These are phyloP conservation scores for Pentamera pediparva DNA, from an alignment of 53 echinoderm and acorn worm genomes.

Conservation along the genomic window DNA sequence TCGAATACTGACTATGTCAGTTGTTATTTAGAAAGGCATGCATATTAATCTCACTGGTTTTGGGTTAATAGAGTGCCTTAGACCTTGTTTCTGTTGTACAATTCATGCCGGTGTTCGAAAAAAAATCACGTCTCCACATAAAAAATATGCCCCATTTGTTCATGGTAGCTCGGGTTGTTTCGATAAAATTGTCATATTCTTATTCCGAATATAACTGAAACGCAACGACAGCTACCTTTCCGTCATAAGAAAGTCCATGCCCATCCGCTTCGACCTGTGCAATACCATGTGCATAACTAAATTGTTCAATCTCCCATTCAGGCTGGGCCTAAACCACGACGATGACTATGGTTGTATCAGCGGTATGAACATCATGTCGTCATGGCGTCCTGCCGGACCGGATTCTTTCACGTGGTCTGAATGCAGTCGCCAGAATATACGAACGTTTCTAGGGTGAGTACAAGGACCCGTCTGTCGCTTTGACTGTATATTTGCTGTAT, in stretches of 20 bases:
- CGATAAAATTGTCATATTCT: neutral
- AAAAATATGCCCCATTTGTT: too few species aligned
- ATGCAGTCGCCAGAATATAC: slow-evolving; percentile 70
- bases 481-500: neutral
- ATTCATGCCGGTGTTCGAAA: too few species aligned
- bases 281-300: too few species aligned
- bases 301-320: too few species aligned
- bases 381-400: slow-evolving; percentile 55
- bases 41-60: neutral
- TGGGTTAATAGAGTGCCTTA: too few species aligned
- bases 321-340: slow-evolving; percentile 76
- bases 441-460: slow-evolving; percentile 60
- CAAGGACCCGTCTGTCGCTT: too few species aligned
- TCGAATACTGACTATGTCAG: slow-evolving; percentile 41
- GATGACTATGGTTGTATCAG: slow-evolving; percentile 72
- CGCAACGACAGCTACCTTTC: neutral
- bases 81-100: too few species aligned
- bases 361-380: slow-evolving; percentile 78
- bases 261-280: too few species aligned
- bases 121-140: too few species aligned
- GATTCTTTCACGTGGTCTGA: slow-evolving; percentile 68
- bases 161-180: too few species aligned
- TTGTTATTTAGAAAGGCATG: neutral
- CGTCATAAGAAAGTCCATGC: too few species aligned
- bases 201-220: neutral